Conservation (phyloP, 2,797 vertebrate genomes). For the Alcedo quadribrachys region DNA sequence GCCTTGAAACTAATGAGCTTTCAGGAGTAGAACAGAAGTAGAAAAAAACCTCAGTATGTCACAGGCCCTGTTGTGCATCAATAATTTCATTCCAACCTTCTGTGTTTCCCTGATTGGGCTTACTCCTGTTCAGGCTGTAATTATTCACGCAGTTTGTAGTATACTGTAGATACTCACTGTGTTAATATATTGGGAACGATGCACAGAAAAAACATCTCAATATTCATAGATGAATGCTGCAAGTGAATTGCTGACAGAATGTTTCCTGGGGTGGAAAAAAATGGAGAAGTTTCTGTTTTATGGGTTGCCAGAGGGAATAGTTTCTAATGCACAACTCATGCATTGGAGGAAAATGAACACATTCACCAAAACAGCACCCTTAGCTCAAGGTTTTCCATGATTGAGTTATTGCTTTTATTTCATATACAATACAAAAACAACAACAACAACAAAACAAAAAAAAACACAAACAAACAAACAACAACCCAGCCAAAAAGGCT, state of each 20-base stretch:
- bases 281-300: conserved; percentile 52
- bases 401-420: conserved; percentile 44
- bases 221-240: conserved; percentile 43
- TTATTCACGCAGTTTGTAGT: not conserved
- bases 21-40: not conserved
- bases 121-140: not conserved
- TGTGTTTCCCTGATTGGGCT: conserved; percentile 4
- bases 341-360: conserved; percentile 34
- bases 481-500: not conserved
- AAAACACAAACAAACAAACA: not conserved
- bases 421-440: conserved; percentile 21
- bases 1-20: not conserved
- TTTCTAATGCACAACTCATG: conserved; percentile 14
- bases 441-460: not conserved
- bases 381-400: conserved; percentile 36
- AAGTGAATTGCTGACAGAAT: conserved; percentile 57
- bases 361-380: conserved; percentile 14
- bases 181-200: not conserved
- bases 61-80: not conserved
- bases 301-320: conserved; percentile 50
- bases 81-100: not conserved
- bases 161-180: not conserved
- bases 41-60: not conserved
- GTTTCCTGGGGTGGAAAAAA: conserved; percentile 60
- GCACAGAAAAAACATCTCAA: conserved; percentile 10